Evolutionary conservation across 2,888 invertebrate genomes (phyloP), one percentile per base, ranked within the genome.

Genomic region (Ormia ochracea): DNA sequence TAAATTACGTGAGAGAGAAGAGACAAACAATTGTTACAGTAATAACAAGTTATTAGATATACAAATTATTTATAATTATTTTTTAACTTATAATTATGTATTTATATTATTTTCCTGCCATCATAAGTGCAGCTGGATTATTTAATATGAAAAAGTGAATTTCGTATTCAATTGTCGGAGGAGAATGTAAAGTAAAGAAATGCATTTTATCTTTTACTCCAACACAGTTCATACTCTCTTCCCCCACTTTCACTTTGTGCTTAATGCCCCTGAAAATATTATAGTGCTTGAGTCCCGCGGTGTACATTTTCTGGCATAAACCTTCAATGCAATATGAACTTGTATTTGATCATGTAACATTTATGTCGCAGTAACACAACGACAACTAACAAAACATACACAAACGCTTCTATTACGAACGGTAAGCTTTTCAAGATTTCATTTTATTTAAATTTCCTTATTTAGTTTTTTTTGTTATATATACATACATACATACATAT

Each of bases 101-200:
- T n/a, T n/a, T n/a, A n/a, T n/a, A n/a, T n/a, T n/a, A n/a, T n/a
- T n/a, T n/a, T n/a, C n/a, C n/a, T n/a, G n/a, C n/a, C n/a, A n/a
- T n/a, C n/a, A n/a, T n/a, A n/a, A n/a, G n/a, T n/a, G n/a, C n/a
- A n/a, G n/a, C n/a, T n/a, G n/a, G n/a, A n/a, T n/a, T n/a, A 38
- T 28, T 65, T 65, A 52, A 38, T 28, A 65, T 38, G 38, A n/a
- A 65, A 54, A 41, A 38, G 17, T 23, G 36, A 69, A 68, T 68
- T 9, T 69, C 31, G 52, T 66, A 59, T 78, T 72, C 66, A 72
- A 78, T 78, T 78, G 54, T 72, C 38, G 59, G 26, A 54, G 61
- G 31, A 28, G 50, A 69, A 69, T 78, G 63, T 56, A 58, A 73
- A 74, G 56, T 74, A 58, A 74, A 78, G 33, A 69, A 74, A 78